phyloP scores from a whole-genome alignment of 2,797 vertebrate species.

The Sebastolobus alascanus region DNA sequence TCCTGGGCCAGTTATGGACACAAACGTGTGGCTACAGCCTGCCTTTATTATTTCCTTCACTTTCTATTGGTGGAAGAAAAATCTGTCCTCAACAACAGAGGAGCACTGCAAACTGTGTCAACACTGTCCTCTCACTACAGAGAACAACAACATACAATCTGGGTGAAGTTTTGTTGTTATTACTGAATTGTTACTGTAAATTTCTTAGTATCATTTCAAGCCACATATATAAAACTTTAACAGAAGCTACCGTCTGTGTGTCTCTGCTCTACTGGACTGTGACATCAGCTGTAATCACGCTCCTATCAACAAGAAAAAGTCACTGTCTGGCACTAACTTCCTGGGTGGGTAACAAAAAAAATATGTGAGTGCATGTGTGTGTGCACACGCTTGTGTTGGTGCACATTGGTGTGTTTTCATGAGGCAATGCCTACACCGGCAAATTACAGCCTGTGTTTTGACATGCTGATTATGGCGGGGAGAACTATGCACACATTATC shows the following conservation, averaged over 20 bases:
- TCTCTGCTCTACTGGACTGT: background rate
- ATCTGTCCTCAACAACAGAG: background rate
- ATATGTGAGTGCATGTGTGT: background rate
- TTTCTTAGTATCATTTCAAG: background rate
- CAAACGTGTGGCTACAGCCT: constrained; percentile 13
- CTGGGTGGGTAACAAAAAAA: background rate
- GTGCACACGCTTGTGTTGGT: background rate
- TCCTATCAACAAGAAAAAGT: constrained; percentile 31
- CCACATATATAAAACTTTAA: background rate
- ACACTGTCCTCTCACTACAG: background rate
- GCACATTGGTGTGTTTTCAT: constrained; percentile 44
- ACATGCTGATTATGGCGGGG: constrained; percentile 65
- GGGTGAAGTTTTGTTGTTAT: background rate
- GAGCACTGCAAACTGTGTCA: background rate
- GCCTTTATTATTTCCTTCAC: background rate
- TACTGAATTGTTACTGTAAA: background rate
- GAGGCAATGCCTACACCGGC: constrained; percentile 45
- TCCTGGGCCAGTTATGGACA: constrained; percentile 47
- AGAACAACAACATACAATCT: background rate
- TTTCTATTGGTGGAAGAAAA: background rate
- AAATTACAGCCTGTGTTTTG: constrained; percentile 67
- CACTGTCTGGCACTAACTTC: constrained; percentile 10
- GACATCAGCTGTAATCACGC: constrained; percentile 20
- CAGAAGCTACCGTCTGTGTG: constrained; percentile 10
- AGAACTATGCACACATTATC: constrained; percentile 57